Conservation (phyloP, 2,797 vertebrate species). For the Chromis chromis region DNA sequence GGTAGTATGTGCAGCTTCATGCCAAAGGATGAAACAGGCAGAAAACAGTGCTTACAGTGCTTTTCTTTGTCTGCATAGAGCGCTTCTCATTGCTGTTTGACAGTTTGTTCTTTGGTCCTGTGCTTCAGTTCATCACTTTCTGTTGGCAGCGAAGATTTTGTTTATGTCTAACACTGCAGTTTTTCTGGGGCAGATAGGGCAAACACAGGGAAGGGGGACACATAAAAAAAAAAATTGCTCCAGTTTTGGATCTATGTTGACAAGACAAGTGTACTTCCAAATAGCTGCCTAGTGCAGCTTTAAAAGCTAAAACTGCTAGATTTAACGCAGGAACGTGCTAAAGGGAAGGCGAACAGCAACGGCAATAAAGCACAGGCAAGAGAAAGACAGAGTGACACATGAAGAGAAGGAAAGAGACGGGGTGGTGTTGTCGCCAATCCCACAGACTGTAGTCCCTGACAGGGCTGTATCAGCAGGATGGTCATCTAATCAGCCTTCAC, state of each 20-base stretch:
- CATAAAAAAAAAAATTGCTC: not conserved
- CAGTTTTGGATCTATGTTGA: slow-evolving; percentile 35
- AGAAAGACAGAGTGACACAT: slow-evolving; percentile 37
- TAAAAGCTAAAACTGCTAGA: slow-evolving; percentile 38
- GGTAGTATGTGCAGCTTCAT: slow-evolving; percentile 1
- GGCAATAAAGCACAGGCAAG: slow-evolving; percentile 23
- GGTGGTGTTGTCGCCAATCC: slow-evolving; percentile 22
- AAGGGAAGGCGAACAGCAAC: slow-evolving; percentile 9
- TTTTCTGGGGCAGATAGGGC: slow-evolving; percentile 45
- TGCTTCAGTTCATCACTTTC: slow-evolving; percentile 45
- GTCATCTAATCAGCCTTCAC: slow-evolving; percentile 74
- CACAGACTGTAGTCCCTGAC: slow-evolving; percentile 30
- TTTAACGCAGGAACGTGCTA: slow-evolving; percentile 17
- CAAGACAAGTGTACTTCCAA: slow-evolving; percentile 25
- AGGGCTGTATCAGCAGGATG: slow-evolving; percentile 59
- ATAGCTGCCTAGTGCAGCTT: slow-evolving; percentile 22
- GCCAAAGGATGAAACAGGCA: slow-evolving; percentile 2
- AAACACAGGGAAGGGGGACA: slow-evolving; percentile 15
- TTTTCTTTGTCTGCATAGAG: slow-evolving; percentile 15
- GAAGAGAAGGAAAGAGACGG: slow-evolving; percentile 43
- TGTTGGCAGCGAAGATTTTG: not conserved
- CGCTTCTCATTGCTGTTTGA: slow-evolving; percentile 35
- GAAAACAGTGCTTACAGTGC: slow-evolving; percentile 23
- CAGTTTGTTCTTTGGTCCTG: slow-evolving; percentile 4
- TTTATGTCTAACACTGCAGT: slow-evolving; percentile 25